Conservation (phyloP, 2,888 invertebrate genomes). For the Hirtodrosophila duncani region DNA sequence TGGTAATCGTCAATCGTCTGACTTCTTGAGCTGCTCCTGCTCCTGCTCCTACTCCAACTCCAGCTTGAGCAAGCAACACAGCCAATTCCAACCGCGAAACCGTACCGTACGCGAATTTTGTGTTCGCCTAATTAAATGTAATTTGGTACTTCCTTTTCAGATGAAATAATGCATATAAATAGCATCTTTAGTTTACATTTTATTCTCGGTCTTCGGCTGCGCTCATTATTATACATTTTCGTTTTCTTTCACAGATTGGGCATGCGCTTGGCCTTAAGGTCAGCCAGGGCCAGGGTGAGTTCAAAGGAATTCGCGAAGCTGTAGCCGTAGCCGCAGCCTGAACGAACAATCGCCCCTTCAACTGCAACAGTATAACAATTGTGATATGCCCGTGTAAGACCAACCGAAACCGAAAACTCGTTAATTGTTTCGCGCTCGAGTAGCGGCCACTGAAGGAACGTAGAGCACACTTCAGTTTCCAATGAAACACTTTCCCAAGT, state of each 20-base stretch:
- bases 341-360: conserved; percentile 28
- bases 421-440: conserved; percentile 72
- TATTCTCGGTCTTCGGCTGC: conserved; percentile 38
- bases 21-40: conserved; percentile 55
- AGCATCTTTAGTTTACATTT: conserved; percentile 71
- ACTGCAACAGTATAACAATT: conserved; percentile 53
- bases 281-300: conserved; percentile 26
- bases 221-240: conserved; percentile 67
- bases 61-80: conserved; percentile 21
- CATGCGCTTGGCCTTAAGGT: conserved; percentile 18
- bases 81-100: conserved; percentile 32
- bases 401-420: conserved; percentile 54
- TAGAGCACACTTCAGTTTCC: conserved; percentile 45
- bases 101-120: conserved; percentile 72
- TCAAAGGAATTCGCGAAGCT: conserved; percentile 56
- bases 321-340: too few relatives aligned
- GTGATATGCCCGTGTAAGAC: conserved; percentile 25
- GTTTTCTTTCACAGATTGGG: conserved; percentile 58
- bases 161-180: conserved; percentile 74
- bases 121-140: conserved; percentile 75
- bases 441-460: conserved; percentile 33
- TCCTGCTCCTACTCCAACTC: conserved; percentile 19
- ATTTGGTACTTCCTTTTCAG: conserved; percentile 77
- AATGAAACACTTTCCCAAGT: conserved; percentile 60
- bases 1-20: conserved; percentile 70